These are phyloP conservation scores for Troides aeacus DNA, from an alignment of 2,888 invertebrate species.

Conservation along the genomic window DNA sequence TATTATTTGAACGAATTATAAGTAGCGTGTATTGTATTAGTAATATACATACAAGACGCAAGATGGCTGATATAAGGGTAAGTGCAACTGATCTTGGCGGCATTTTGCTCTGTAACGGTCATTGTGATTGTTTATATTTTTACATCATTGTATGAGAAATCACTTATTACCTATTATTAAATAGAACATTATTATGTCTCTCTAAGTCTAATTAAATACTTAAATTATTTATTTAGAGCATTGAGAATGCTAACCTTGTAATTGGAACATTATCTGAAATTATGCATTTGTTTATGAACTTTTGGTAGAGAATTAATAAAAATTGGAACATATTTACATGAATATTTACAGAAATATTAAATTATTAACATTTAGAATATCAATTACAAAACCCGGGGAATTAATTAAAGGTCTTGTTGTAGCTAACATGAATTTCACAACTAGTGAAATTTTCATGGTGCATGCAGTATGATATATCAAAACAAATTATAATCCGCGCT, in stretches of 20 bases:
- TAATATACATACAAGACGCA: constrained; percentile 55
- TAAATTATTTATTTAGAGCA: background rate
- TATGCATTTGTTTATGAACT: background rate
- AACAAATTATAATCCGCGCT: background rate
- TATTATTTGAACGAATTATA: constrained; percentile 52
- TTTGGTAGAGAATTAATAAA: too few species aligned
- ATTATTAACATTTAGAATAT: too few species aligned
- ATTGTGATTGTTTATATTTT: constrained; percentile 43
- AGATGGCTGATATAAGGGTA: constrained; percentile 80
- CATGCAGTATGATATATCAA: background rate
- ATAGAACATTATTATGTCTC: background rate
- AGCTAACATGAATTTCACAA: too few species aligned
- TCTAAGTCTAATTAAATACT: background rate
- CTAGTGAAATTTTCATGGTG: too few species aligned
- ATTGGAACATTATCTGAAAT: constrained; percentile 15
- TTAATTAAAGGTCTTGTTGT: too few species aligned
- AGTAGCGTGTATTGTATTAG: constrained; percentile 65
- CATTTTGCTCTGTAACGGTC: constrained; percentile 74
- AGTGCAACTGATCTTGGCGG: constrained; percentile 73
- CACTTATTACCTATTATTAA: background rate
- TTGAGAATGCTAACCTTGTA: constrained; percentile 5
- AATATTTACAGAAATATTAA: too few species aligned
- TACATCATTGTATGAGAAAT: constrained; percentile 14
- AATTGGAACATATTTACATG: too few species aligned
- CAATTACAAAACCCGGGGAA: too few species aligned